phyloP scores from a whole-genome alignment of 2,113 vertebrate genomes.

The Pseudorhombus dupliciocellatus region DNA sequence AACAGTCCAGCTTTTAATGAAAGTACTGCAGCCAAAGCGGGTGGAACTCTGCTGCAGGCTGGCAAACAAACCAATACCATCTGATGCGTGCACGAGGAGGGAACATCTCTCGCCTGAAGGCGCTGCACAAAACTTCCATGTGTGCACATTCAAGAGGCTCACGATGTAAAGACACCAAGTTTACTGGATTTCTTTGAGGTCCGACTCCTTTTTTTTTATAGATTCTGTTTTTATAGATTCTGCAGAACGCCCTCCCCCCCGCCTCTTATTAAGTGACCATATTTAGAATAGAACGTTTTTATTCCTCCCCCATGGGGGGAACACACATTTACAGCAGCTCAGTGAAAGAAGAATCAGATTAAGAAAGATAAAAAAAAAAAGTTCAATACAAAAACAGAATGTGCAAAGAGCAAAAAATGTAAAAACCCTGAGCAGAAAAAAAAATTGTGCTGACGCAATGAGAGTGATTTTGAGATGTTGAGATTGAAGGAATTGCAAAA shows the following conservation, averaged over 20 bases:
- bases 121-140: slow-evolving; percentile 17
- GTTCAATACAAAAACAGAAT: too few species aligned
- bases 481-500: too few species aligned
- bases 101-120: slow-evolving; percentile 53
- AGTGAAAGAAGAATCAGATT: too few species aligned
- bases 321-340: too few species aligned
- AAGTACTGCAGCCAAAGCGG: not conserved
- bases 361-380: too few species aligned
- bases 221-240: not conserved
- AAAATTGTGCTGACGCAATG: too few species aligned
- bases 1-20: not conserved
- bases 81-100: slow-evolving; percentile 27
- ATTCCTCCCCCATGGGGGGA: too few species aligned
- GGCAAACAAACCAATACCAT: slow-evolving; percentile 31
- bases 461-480: too few species aligned
- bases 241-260: not conserved
- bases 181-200: slow-evolving; percentile 32
- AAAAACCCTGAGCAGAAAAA: too few species aligned
- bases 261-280: too few species aligned
- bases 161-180: not conserved
- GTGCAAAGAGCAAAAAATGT: too few species aligned
- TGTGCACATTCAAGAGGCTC: not conserved
- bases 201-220: not conserved
- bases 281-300: too few species aligned
- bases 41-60: not conserved